Evolutionary conservation across 2,113 vertebrate species (phyloP), one percentile per base, ranked within the genome.

Genomic region (Dendrocopos noguchii): DNA sequence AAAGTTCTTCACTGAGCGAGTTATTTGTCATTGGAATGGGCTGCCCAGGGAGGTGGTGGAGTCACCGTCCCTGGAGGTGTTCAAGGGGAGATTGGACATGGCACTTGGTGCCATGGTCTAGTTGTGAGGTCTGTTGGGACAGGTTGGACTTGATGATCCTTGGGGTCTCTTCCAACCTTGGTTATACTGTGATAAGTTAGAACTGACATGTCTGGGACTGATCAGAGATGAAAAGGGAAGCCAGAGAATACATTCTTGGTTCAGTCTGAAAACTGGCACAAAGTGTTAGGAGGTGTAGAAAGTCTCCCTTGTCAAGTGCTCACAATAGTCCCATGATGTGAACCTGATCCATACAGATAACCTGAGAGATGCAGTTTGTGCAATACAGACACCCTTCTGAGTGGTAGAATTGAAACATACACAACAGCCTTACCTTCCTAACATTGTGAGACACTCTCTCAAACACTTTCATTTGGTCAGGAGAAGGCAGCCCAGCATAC

Each of bases 381-480:
- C 16, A 74, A 60, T 4, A 14, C 75, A 80, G 56, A 47, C 2
- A 12, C 14, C 59, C 42, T 71, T 34, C 78, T 53, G 65, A 47
- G 61, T 28, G 74, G 60, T 2, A 61, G 34, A 80, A 68, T 1
- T 8, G 68, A 70, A 86, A 57, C 15, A 50, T 3, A 46, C 5
- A 10, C 20, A 13, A 47, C 4, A 82, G 36, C 31, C 91, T 98
- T 95, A 99, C 99, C 98, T 99, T 99, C 77, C 99, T 98, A 86
- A 99, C 99, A 56, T 97, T 98, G 85, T 94, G 97, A 20, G 99
- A 98, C 61, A 98, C 95, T 74, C 99, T 98, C 90, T 99, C 99
- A 95, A 99, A 99, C 65, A 99, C 98, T 55, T 99, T 99, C 98
- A 99, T 99, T 85, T 99, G 99, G 50, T 99, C 99, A 21, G 97